Base-by-base conservation (phyloP, 2,113 vertebrate species). In the Periophthalmus modestus region DNA sequence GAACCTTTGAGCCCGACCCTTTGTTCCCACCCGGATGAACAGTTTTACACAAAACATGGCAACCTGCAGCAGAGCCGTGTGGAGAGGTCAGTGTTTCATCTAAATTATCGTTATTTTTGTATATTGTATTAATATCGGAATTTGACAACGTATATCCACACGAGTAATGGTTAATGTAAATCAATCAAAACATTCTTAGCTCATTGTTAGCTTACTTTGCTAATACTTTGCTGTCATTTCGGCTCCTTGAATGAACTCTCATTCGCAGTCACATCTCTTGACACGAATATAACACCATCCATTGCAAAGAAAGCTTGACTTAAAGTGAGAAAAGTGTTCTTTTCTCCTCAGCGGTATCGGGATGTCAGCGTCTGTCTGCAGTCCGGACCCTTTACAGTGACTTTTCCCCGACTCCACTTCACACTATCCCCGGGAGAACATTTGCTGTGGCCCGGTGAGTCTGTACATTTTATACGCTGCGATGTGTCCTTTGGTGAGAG, bases 41-140 rank as follows among this genome's bases (percentile, higher is more conserved):
- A 1, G 2, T 1, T 7, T 67, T 72, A 19, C 19, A 5, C 55
- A 13, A 70, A 84, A 85, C 46, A 95, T 95, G 94, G 93, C 93
- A 36, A 74, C 88, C 2, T 87, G 84, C 83, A 54, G 80, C 50
- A 85, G 86, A 68, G 78, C 34, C 4, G 11, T 83, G 21, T 80
- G 84, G 78, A 93, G 89, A 95, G 94, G 94, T 95, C 92, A 93
- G 94, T 81, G 12, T 62, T 73, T 68, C 34, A 13, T 1, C 19
- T 3, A 5, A 0, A 52, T 58, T 55, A 12, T 3, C 9, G 46
- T 13, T 0, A 4, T 5, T 58, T 3, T 3, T 2, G 15, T 0
- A 52, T 2, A 23, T 15, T 65, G 24, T 47, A 0, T 5, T 4
- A n/a, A 16, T 15, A 18, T 36, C 9, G 54, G n/a, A 28, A 39